Percentiles rank a stretch among this genome's conserved stretches.
Conservation (phyloP, 2,888 invertebrate species). For the Trissoscelio sp. region DNA sequence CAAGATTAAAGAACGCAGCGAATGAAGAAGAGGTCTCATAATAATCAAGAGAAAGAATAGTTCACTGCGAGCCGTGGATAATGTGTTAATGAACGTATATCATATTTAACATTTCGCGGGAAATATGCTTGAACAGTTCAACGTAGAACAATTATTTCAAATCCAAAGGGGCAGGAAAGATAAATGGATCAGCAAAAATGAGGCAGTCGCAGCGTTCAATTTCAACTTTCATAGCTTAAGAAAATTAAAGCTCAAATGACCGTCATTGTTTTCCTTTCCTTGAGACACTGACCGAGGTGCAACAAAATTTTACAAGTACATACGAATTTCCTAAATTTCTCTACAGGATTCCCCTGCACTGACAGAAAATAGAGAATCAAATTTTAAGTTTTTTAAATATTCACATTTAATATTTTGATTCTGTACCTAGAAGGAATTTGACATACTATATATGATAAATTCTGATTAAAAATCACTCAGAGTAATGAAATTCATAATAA, state of each 20-base stretch:
- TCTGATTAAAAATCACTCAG: no score
- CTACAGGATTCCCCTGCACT: no score
- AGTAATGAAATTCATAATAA: no score
- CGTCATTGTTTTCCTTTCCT: background rate
- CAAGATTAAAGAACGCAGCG: constrained; percentile 59
- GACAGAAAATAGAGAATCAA: no score
- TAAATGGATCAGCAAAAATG: constrained; percentile 26
- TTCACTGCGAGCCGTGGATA: constrained; percentile 38
- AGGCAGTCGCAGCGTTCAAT: constrained; percentile 3
- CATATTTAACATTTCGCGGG: constrained; percentile 37
- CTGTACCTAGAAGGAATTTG: no score
- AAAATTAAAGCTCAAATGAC: constrained; percentile 19
- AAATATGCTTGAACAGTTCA: constrained; percentile 34
- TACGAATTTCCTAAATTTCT: no score
- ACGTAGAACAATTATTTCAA: constrained; percentile 26
- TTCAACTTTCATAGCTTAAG: no score
- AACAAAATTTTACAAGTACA: no score
- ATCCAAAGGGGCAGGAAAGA: constrained; percentile 19
- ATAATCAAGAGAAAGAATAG: constrained; percentile 53
- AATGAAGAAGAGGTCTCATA: constrained; percentile 37
- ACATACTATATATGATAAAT: no score
- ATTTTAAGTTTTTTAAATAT: no score
- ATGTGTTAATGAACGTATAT: constrained; percentile 60
- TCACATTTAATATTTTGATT: no score
- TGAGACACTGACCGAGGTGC: no score